phyloP scores from a whole-genome alignment of 2,113 vertebrate genomes.

The Arizona elegans region DNA sequence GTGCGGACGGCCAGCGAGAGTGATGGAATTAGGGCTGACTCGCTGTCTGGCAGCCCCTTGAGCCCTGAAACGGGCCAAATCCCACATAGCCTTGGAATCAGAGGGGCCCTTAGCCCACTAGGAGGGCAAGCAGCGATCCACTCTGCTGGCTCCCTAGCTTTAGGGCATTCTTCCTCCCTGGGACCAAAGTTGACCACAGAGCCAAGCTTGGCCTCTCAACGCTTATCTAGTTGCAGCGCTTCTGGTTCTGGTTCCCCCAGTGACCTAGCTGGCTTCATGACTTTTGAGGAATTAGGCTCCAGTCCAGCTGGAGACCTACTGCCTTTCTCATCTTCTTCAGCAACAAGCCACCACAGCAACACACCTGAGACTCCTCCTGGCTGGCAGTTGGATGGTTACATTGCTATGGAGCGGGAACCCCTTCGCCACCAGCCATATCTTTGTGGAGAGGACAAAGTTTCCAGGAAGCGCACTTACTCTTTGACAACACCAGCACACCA shows the following conservation, averaged over 20 bases:
- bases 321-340: slow-evolving; percentile 66
- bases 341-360: slow-evolving; percentile 78
- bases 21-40: slow-evolving; percentile 78
- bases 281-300: slow-evolving; percentile 90
- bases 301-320: slow-evolving; percentile 82
- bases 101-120: slow-evolving; percentile 37
- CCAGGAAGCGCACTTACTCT: slow-evolving; percentile 88
- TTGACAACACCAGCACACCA: slow-evolving; percentile 87
- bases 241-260: slow-evolving; percentile 91
- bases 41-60: slow-evolving; percentile 82
- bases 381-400: slow-evolving; percentile 83
- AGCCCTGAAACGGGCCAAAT: slow-evolving; percentile 81
- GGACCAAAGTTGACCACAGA: slow-evolving; percentile 74
- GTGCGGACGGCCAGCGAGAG: slow-evolving; percentile 84
- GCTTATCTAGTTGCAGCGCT: slow-evolving; percentile 86
- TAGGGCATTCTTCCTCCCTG: slow-evolving; percentile 82
- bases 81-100: slow-evolving; percentile 74
- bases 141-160: slow-evolving; percentile 90
- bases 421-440: slow-evolving; percentile 63
- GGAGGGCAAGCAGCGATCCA: slow-evolving; percentile 61
- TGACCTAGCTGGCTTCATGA: slow-evolving; percentile 90
- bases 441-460: slow-evolving; percentile 74
- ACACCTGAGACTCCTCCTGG: slow-evolving; percentile 88
- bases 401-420: slow-evolving; percentile 85
- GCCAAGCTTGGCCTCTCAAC: slow-evolving; percentile 79